These are phyloP conservation scores for Hypanus sabinus DNA, from an alignment of 2,113 vertebrate genomes.

Conservation along the genomic window DNA sequence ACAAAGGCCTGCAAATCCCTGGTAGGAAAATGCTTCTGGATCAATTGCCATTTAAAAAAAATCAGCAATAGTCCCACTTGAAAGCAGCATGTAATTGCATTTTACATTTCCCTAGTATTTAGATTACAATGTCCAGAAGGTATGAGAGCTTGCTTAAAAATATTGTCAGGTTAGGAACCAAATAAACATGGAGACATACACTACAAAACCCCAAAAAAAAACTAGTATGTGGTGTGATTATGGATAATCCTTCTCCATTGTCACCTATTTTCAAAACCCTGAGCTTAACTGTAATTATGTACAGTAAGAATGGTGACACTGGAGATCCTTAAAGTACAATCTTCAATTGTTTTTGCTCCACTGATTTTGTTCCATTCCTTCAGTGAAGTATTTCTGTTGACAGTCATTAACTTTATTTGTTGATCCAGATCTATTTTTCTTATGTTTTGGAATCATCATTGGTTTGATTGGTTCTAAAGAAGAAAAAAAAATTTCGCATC, in stretches of 20 bases:
- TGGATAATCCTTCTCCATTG: background rate
- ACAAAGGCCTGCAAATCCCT: background rate
- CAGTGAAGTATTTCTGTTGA: slow-evolving; percentile 1
- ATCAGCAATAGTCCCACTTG: background rate
- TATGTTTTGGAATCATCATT: background rate
- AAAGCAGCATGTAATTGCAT: background rate
- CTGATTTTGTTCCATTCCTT: slow-evolving; percentile 9
- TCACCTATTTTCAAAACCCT: slow-evolving; percentile 52
- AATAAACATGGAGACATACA: slow-evolving; percentile 6
- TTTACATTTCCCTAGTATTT: background rate
- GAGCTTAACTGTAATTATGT: slow-evolving; percentile 51
- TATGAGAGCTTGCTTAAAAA: slow-evolving; percentile 2
- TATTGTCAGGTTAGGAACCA: background rate
- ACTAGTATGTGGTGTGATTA: slow-evolving; percentile 18
- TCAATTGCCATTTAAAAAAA: background rate
- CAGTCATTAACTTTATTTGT: slow-evolving; percentile 7
- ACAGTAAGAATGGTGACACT: slow-evolving; percentile 42
- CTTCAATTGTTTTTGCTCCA: slow-evolving; percentile 39
- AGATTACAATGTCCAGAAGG: slow-evolving; percentile 2
- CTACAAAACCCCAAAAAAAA: slow-evolving; percentile 25
- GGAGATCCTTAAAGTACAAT: slow-evolving; percentile 44
- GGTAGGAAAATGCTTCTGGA: background rate
- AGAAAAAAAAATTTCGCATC: background rate
- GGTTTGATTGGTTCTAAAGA: too few species aligned
- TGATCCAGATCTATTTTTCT: background rate